phyloP scores from a whole-genome alignment of 1,140 invertebrate species.

The Drosophila tani region DNA sequence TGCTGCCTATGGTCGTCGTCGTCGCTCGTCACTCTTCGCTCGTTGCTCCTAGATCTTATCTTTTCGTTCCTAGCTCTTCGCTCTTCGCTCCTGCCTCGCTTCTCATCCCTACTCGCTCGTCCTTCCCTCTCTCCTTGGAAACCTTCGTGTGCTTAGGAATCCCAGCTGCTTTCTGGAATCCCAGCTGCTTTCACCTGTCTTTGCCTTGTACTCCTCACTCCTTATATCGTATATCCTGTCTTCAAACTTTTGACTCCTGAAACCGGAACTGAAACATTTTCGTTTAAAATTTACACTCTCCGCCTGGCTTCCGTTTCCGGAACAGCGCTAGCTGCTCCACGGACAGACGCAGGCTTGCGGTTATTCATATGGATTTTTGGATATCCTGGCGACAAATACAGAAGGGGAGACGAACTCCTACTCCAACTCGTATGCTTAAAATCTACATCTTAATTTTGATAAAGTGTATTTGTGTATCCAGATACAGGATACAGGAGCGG shows the following conservation, averaged over 20 bases:
- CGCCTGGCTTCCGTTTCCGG: not conserved
- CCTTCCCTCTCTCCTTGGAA: not conserved
- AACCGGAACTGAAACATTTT: slow-evolving; percentile 72
- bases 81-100: not conserved
- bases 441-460: slow-evolving; percentile 10
- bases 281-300: slow-evolving; percentile 14
- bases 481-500: not conserved
- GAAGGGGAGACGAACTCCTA: not conserved
- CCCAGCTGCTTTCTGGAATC: not conserved
- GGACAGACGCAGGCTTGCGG: not conserved
- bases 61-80: too few species aligned
- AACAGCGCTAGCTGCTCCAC: too few species aligned
- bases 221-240: not conserved
- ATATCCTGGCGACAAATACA: not conserved
- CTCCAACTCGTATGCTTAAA: not conserved
- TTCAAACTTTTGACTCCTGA: slow-evolving; percentile 41
- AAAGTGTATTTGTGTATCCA: not conserved
- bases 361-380: not conserved
- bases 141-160: not conserved
- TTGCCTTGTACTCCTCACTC: not conserved
- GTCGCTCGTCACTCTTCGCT: too few species aligned
- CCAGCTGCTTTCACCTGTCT: not conserved
- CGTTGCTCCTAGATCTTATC: too few species aligned
- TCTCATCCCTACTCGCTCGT: not conserved
- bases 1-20: not conserved